These are phyloP conservation scores for Mesoligia furuncula DNA, from an alignment of 2,888 invertebrate species.

Conservation along the genomic window DNA sequence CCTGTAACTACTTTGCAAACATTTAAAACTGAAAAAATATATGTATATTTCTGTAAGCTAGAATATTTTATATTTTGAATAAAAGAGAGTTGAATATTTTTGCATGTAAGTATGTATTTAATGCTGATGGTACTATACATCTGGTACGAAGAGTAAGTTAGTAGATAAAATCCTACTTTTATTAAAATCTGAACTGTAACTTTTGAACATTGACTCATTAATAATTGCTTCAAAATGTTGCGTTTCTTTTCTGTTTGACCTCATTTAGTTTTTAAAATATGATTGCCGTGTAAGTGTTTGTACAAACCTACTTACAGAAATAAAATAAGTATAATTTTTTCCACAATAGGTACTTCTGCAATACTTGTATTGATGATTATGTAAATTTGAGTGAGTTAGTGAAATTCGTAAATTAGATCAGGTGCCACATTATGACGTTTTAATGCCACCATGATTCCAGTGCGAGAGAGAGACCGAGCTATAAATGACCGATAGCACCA, in stretches of 20 bases:
- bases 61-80: conserved; percentile 51
- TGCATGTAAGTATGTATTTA: conserved; percentile 46
- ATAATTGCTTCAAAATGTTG: conserved; percentile 56
- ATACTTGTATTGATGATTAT: background rate
- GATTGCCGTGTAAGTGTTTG: background rate
- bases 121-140: conserved; percentile 56
- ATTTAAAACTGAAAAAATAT: conserved; percentile 55
- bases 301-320: background rate
- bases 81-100: conserved; percentile 61
- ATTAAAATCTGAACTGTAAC: conserved; percentile 16
- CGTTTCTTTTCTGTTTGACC: conserved; percentile 2
- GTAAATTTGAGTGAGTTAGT: background rate
- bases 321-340: too few species aligned
- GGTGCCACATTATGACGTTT: too few species aligned
- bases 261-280: background rate
- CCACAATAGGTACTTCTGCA: background rate
- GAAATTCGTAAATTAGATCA: conserved; percentile 11
- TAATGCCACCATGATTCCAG: too few species aligned
- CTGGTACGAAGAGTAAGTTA: conserved; percentile 25
- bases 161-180: conserved; percentile 20
- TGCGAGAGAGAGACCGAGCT: too few species aligned
- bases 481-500: too few species aligned
- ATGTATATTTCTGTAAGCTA: conserved; percentile 53
- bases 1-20: conserved; percentile 35
- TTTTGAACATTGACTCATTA: conserved; percentile 25